Evolutionary conservation across 2,888 invertebrate species (phyloP).

Genomic region (Polyploca ridens): DNA sequence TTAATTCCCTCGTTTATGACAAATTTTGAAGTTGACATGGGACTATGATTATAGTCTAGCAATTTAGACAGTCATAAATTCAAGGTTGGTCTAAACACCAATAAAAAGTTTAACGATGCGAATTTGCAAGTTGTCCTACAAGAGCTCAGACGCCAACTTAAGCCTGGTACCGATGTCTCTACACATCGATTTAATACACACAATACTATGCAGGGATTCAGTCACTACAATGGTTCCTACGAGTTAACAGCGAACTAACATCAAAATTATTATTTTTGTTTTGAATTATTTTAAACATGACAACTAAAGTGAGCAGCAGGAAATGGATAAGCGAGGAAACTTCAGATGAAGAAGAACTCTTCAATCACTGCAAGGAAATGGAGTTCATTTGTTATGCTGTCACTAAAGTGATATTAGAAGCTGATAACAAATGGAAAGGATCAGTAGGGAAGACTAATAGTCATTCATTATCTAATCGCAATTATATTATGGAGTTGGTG

Average conservation of each 20-base stretch:
- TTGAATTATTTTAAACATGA: slow-evolving; percentile 41
- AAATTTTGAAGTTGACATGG: slow-evolving; percentile 22
- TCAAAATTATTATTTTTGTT: slow-evolving; percentile 13
- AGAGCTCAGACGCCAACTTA: slow-evolving; percentile 51
- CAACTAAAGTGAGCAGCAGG: slow-evolving; percentile 61
- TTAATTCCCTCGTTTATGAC: neutral
- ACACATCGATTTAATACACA: slow-evolving; percentile 68
- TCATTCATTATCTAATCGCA: slow-evolving; percentile 69
- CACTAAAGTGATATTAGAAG: slow-evolving; percentile 72
- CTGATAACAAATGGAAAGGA: slow-evolving; percentile 80
- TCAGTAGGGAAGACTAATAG: slow-evolving; percentile 48
- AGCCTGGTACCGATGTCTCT: slow-evolving; percentile 73
- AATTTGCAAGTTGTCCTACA: slow-evolving; percentile 70
- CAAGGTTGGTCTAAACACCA: slow-evolving; percentile 63
- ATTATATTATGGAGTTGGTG: slow-evolving; percentile 78
- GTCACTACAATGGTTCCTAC: slow-evolving; percentile 62
- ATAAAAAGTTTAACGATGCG: slow-evolving; percentile 69
- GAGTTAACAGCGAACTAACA: slow-evolving; percentile 50
- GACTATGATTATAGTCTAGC: slow-evolving; percentile 19
- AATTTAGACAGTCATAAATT: slow-evolving; percentile 47
- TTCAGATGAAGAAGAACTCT: slow-evolving; percentile 76
- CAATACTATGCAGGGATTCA: slow-evolving; percentile 56
- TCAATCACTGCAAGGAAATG: slow-evolving; percentile 79
- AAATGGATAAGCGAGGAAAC: slow-evolving; percentile 85
- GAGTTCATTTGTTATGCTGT: slow-evolving; percentile 75